Evolutionary conservation across 2,113 vertebrate species (phyloP), one percentile per base, ranked within the genome.

Genomic region (Elanoides forficatus): DNA sequence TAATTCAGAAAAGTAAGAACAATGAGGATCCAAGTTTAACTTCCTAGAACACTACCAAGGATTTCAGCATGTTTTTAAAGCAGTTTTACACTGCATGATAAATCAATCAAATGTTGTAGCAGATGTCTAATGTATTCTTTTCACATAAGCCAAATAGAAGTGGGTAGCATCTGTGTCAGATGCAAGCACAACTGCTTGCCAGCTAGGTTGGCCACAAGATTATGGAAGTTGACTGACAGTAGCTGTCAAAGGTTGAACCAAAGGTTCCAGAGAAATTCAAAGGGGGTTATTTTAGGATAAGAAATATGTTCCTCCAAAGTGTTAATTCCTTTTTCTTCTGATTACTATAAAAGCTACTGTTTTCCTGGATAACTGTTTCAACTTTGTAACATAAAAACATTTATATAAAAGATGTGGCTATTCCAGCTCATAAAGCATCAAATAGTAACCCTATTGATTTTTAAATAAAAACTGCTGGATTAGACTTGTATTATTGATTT

Each of bases 121-220:
- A 97, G 87, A 96, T 95, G 89, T 70, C 93, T 90, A 84, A 94
- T 80, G 30, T 68, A 94, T 95, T 96, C 85, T 74, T 91, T 87
- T 85, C 43, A 62, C 50, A 80, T 63, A 68, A 89, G 62, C 65
- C 73, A 92, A 86, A 91, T 3, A 76, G 90, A 90, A 94, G 58
- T 36, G 45, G 47, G 79, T 45, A 88, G 65, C 86, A 91, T 93
- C 62, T 71, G 76, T 74, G 84, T 93, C 79, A 84, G 79, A 91
- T 48, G 62, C 36, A 82, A 93, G 79, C 63, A 67, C 40, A 89
- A 50, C 74, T 94, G 43, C 78, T 92, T 87, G 76, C 75, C 92
- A 95, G 90, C 62, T 42, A 80, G 8, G 59, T 8, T 58, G n/a
- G 68, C 67, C 55, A 76, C 3, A 14, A 59, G 32, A 76, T 60